Base-by-base conservation (phyloP, 2,888 invertebrate species). In the Celastrina argiolus region DNA sequence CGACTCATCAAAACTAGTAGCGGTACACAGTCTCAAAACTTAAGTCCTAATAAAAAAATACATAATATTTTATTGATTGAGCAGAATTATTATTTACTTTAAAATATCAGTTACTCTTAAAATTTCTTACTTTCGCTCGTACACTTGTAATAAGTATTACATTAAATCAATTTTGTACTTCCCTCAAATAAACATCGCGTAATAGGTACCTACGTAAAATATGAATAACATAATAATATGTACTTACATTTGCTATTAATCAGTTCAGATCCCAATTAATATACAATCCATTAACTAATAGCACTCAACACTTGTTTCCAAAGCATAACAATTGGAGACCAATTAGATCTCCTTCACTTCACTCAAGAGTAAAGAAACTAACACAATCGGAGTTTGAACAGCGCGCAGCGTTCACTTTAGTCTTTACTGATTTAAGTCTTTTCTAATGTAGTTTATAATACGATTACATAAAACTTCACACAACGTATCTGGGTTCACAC, bases 381-480 rank as follows among this genome's bases (percentile, higher is more conserved):
- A 82, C 83, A 73, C 74, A 76, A 79, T 78, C 78, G 77, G 74
- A 79, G 76, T 79, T 68, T 69, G 67, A 75, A 75, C 73, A 72
- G 74, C 70, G 70, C 70, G 76, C 80, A 80, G 74, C 70, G 70
- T 71, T 76, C 80, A 80, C 81, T 65, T 68, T 59, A 69, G 67
- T 67, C 70, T 71, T 66, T 39, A 66, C 67, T 69, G 67, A 59
- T 45, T 67, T 65, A 67, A 66, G 68, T 70, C 67, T 68, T 67
- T 70, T 69, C 66, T 68, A 71, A 68, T 67, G 65, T 39, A 74
- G 71, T 73, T 72, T 73, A 74, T 81, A 79, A 81, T 82, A 84
- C 82, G 84, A 86, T 90, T 89, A 88, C 84, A 89, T 88, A 88
- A 89, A 90, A 87, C 84, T 84, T 83, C 84, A 87, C 85, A 86